Evolutionary conservation across 2,888 invertebrate genomes (phyloP).

Genomic region (Latheticus oryzae): DNA sequence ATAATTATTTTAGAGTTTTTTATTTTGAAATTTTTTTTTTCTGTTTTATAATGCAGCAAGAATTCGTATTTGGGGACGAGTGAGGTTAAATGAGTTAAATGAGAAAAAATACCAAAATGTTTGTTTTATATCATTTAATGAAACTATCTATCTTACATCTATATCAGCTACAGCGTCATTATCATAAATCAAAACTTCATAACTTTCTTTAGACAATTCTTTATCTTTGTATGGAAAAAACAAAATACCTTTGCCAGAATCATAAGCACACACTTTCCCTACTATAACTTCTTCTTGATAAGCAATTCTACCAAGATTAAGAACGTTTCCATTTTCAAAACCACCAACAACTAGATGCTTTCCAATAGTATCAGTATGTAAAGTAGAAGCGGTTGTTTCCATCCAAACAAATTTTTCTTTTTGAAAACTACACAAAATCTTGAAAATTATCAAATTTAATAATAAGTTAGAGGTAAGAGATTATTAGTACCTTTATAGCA

Average conservation of each 20-base stretch:
- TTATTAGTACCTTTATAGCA: neutral
- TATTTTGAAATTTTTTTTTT: too few relatives aligned
- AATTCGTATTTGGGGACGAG: too few relatives aligned
- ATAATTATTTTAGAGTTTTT: too few relatives aligned
- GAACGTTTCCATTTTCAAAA: slow-evolving; percentile 10
- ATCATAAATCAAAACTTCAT: slow-evolving; percentile 15
- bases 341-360: slow-evolving; percentile 17
- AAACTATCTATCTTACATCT: too few relatives aligned
- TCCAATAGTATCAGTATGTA: slow-evolving; percentile 2
- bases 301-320: slow-evolving; percentile 11
- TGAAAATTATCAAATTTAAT: neutral
- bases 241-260: slow-evolving; percentile 1
- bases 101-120: too few relatives aligned
- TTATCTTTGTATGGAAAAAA: slow-evolving; percentile 16
- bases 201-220: neutral
- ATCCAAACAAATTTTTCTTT: slow-evolving; percentile 8
- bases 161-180: slow-evolving; percentile 6
- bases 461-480: too few relatives aligned
- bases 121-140: neutral
- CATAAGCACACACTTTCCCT: slow-evolving; percentile 14
- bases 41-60: too few relatives aligned
- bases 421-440: slow-evolving; percentile 10
- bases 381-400: neutral
- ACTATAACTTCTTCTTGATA: slow-evolving; percentile 19
- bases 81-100: too few relatives aligned